Base-by-base conservation (phyloP, 2,888 invertebrate genomes). In the Anodontia alba region DNA sequence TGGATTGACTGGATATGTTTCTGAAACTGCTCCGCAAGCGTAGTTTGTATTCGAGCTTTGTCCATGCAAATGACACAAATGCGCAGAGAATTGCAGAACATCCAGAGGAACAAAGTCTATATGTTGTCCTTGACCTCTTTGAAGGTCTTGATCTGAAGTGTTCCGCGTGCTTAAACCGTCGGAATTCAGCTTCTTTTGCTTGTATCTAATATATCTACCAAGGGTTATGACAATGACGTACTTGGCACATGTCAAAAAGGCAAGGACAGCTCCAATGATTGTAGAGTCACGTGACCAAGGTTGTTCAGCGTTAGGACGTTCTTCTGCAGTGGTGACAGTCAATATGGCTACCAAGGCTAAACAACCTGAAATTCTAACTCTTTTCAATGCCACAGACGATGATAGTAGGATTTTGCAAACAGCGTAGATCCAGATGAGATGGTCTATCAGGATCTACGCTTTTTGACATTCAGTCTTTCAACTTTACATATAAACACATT, bases 201-300 rank as follows among this genome's bases (percentile, higher is more conserved):
- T 12, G n/a, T 17, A 5, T 20, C n/a, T 51, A 5, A 12, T 51
- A 51, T 20, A n/a, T 20, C 51, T 51, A 10, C 5, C 15, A 51
- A 17, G 51, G n/a, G 15, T 51, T n/a, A 51, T 51, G 15, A n/a
- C 51, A 20, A 51, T 17, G 51, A 51, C 20, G 51, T 51, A 51
- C 12, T 17, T 7, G 23, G 15, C 10, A 12, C 15, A 51, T 8
- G 51, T 31, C 15, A 23, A 23, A 17, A 66, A 26, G 12, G 66
- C 66, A 31, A n/a, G 10, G 15, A 66, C 36, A 36, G 29, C 29
- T 31, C 66, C 66, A 31, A n/a, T 31, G 7, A 66, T 10, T 23
- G 66, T 36, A 31, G 23, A 8, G 29, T 66, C 36, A 66, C 66
- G 66, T 31, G 66, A 66, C 66, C 66, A 66, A 5, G 51, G 51